A percentile compares a stretch with the other conserved stretches of the same genome.
phyloP scores from a whole-genome alignment of 1,140 invertebrate species.

The Sogatella furcifera region DNA sequence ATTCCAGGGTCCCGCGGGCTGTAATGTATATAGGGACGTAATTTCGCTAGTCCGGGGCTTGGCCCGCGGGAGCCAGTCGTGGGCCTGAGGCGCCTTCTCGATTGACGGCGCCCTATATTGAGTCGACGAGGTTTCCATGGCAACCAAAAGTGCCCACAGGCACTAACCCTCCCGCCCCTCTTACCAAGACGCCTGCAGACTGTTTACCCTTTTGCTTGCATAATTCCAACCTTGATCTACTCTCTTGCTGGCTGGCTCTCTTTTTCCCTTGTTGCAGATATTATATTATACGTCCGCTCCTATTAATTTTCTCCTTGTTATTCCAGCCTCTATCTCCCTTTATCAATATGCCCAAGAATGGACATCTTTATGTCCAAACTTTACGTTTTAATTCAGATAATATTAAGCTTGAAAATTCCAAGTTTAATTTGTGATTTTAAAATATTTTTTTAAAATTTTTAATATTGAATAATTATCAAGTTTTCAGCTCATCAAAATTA shows the following conservation, averaged over 20 bases:
- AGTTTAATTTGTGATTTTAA: no score
- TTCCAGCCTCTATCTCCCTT: no score
- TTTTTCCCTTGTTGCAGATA: not conserved
- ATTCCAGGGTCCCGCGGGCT: not conserved
- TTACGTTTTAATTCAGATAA: no score
- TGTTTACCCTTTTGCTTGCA: conserved; percentile 1
- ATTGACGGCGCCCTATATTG: conserved; percentile 1
- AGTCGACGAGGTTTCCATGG: not conserved
- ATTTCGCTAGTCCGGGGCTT: not conserved
- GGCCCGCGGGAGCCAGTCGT: not conserved
- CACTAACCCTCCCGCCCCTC: not conserved
- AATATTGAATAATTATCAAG: no score
- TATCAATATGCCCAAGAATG: no score
- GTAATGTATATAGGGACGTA: conserved; percentile 1
- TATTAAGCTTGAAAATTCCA: no score
- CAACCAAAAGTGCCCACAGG: not conserved
- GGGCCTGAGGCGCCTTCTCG: not conserved
- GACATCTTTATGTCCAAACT: no score
- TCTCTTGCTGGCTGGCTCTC: not conserved
- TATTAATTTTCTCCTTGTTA: no score
- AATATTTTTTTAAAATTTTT: no score
- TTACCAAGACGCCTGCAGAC: no score
- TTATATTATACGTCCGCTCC: not conserved
- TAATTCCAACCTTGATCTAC: not conserved
- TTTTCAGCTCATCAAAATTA: no score